A percentile compares a stretch with the other conserved stretches of the same genome.
Conservation (phyloP, 2,113 vertebrate species). For the Rattus norvegicus region GRCr8 NC_086028.1:69556001-69556500, state of each 20-base stretch:
- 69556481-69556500: background rate
- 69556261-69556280: background rate
- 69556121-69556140: background rate
- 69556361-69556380: constrained; percentile 17
- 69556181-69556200: constrained; percentile 28
- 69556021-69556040: constrained; percentile 24
- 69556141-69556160: background rate
- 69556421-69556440: background rate
- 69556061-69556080: background rate
- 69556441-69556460: background rate
- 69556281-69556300: background rate
- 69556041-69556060: background rate
- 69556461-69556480: background rate
- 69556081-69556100: background rate
- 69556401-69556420: constrained; percentile 8
- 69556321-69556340: background rate
- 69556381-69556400: constrained; percentile 36
- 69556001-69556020: constrained; percentile 38
- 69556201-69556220: constrained; percentile 26
- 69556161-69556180: background rate
- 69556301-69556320: constrained; percentile 19
- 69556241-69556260: background rate
- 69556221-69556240: constrained; percentile 19
- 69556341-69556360: too few relatives aligned
- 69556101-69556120: background rate